Conservation (phyloP, 2,113 vertebrate species). For the Entomyzon cyanotis region DNA sequence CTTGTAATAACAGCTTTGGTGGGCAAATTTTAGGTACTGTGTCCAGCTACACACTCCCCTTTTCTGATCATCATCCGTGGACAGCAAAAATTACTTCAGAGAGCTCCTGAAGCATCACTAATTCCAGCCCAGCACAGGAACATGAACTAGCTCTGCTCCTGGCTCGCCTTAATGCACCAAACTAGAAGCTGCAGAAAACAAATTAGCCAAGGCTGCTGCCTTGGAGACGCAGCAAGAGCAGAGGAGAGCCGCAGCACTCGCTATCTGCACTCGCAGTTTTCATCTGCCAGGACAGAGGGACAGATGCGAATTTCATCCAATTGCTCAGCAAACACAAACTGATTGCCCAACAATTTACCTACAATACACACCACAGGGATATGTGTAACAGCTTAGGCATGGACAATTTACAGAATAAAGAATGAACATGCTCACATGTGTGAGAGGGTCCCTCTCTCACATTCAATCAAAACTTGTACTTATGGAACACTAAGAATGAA, state of each 20-base stretch:
- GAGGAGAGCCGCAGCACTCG: neutral
- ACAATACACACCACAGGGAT: neutral
- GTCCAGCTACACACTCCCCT: rapidly evolving
- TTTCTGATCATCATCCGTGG: rapidly evolving
- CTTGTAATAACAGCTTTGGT: neutral
- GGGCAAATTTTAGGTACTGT: neutral
- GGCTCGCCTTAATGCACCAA: neutral
- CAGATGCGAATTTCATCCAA: neutral
- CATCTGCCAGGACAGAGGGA: neutral
- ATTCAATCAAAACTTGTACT: rapidly evolving
- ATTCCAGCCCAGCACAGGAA: neutral
- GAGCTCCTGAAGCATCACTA: neutral
- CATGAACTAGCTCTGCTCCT: neutral
- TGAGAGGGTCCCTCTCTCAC: rapidly evolving
- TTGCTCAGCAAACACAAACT: neutral
- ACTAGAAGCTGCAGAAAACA: neutral
- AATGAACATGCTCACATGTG: neutral
- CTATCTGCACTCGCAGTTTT: neutral
- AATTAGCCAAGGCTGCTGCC: neutral
- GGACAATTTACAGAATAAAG: neutral
- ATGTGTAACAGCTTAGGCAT: rapidly evolving
- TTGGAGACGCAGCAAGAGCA: neutral
- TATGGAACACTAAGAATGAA: rapidly evolving
- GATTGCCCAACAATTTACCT: neutral
- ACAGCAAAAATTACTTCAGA: rapidly evolving